Percentiles rank a stretch among this genome's conserved stretches.
These are phyloP conservation scores for Suncus etruscus DNA, from an alignment of 2,113 vertebrate species.

Conservation along the genomic window DNA sequence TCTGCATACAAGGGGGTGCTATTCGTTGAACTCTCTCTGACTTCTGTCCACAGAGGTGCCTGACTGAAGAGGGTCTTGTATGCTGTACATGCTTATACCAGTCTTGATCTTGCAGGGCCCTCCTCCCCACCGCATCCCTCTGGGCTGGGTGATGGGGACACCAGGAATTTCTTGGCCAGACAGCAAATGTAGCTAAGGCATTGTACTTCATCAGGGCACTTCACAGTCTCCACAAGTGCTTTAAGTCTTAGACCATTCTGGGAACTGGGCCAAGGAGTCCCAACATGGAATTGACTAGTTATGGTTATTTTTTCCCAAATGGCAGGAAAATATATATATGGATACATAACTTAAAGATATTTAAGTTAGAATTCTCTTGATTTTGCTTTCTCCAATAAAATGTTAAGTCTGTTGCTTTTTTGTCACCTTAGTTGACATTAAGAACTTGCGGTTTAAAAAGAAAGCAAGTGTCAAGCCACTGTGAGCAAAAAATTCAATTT, in stretches of 20 bases:
- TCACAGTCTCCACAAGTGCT: not conserved
- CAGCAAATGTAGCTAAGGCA: not conserved
- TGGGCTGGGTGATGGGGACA: not conserved
- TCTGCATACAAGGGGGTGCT: not conserved
- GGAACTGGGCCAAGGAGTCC: not conserved
- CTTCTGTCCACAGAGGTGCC: not conserved
- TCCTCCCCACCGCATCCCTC: not conserved
- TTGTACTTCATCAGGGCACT: too few species aligned
- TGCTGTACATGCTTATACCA: not conserved
- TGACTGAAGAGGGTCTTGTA: not conserved
- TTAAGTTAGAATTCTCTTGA: slow-evolving; percentile 40
- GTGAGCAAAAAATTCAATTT: slow-evolving; percentile 9
- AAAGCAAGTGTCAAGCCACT: not conserved
- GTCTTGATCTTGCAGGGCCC: not conserved
- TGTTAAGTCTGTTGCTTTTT: slow-evolving; percentile 28
- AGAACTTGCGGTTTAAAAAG: slow-evolving; percentile 29
- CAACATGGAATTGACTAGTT: not conserved
- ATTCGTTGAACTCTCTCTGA: not conserved
- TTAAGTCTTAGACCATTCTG: not conserved
- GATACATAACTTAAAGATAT: too few species aligned
- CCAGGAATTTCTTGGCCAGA: not conserved
- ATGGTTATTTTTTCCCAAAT: slow-evolving; percentile 2
- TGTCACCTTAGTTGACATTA: slow-evolving; percentile 2
- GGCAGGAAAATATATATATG: not conserved
- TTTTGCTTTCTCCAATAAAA: slow-evolving; percentile 1